Base-by-base conservation (phyloP, 2,797 vertebrate species). In the Phrynocephalus guinanensis region DNA sequence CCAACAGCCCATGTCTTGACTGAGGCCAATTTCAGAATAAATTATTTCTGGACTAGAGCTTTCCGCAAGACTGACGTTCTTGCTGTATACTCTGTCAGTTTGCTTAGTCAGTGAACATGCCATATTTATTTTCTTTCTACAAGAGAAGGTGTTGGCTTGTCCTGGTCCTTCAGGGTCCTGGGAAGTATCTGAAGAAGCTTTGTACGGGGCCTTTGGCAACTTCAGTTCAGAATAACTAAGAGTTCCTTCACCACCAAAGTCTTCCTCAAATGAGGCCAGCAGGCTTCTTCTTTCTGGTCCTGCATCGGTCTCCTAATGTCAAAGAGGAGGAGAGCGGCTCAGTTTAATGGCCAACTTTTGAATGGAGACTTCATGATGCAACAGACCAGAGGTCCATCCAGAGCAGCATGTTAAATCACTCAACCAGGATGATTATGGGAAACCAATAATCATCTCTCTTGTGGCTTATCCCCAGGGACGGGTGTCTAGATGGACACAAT, bases 211-310 rank as follows among this genome's bases (percentile, higher is more conserved):
- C 48, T 84, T 83, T 85, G 0, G 73, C 1, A 0, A 96, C 88
- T 93, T 96, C 68, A 97, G 90, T 10, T 95, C 93, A 28, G 97
- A 94, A 1, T 98, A 98, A 20, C 97, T 33, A 33, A 94, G 85
- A 0, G 76, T 84, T 4, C 56, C 90, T 10, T 94, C 86, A 1
- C 30, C 67, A 1, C 88, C 73, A 16, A 76, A 50, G 0, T 90
- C 91, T 33, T 93, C 86, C 24, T 88, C 92, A 2, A 87, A 20
- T 11, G 91, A 86, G 63, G 91, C 30, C 71, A 93, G 90, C 22
- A 93, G 92, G 77, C 50, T 72, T 48, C 95, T 96, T 88, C 91
- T 96, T 0, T 96, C 96, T 16, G 98, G 94, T 24, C 97, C 93
- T 3, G 95, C 89, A 2, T 28, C 52, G 2, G 5, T 30, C 9